Evolutionary conservation across 23 tunicate species (phyloP), one percentile per base, ranked within the genome.

Genomic region (Styela clava): DNA sequence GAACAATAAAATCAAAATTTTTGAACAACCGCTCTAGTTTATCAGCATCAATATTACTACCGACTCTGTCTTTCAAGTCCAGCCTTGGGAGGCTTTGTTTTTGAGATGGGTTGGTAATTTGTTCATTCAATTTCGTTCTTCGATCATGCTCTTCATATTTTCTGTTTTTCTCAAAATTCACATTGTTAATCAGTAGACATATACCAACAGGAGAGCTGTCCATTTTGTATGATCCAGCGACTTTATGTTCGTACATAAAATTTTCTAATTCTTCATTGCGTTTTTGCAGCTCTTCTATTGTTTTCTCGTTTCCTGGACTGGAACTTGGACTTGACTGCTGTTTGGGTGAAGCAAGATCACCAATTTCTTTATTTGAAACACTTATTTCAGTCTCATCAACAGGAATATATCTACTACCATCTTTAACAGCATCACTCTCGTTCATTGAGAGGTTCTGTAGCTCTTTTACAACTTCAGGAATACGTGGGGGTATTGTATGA

Each of bases 161-260:
- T 1, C 28, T 24, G 44, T 76, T 36, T 26, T 44, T 26, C 25
- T 68, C 61, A 61, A 86, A 86, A 16, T 73, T 23, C n/a, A 37
- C 26, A 51, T 89, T 89, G 78, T 89, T 89, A 25, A 89, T 89
- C 3, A 89, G 74, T 20, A 89, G 20, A 62, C 95, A 89, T 19
- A 81, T 44, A 20, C 95, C 95, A 44, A 73, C 65, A 29, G 86
- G 83, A 29, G 34, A 62, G 24, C 79, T 74, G 1, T 74, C 72
- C 95, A 89, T 89, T 21, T 68, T 36, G 51, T 88, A 88, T 21
- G 34, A n/a, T 2, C 36, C 91, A 28, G 7, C 31, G 16, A 19
- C 16, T 71, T 35, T 71, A 2, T 30, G 77, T 35, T 71, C 35
- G 5, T 28, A 32, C 3, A 71, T 71, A 19, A 28, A 35, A 33